Base-by-base conservation (phyloP, 1,140 invertebrate genomes). In the Chironomus striatipennis region DNA sequence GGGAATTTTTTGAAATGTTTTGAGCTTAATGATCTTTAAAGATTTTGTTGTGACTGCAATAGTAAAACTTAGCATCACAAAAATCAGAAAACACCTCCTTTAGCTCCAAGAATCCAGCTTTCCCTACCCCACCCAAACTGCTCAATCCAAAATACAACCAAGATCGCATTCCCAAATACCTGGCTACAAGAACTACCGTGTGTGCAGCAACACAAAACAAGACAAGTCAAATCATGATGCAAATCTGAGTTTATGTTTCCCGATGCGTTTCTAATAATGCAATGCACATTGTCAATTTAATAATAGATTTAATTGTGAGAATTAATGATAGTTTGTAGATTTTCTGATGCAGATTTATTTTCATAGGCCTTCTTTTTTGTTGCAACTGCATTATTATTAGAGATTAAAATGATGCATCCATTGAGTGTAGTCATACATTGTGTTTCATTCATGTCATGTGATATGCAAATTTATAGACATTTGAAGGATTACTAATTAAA, bases 241-340 rank as follows among this genome's bases (percentile, higher is more conserved):
- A 70, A 70, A 70, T 70, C 65, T 70, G 17, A 21, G 20, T 21
- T 70, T 70, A 70, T 70, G 65, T 70, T 70, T 70, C 17, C 65
- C 65, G 65, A 70, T 70, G 65, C 65, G 65, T 70, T 70, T 70
- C 65, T 70, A 70, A 70, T 70, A 70, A 70, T 70, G 65, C 65
- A 70, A 18, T 18, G 65, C 65, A 18, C 65, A 70, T 70, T 70
- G 65, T 70, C 65, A 70, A 70, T 70, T 70, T 70, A 70, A 70
- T 70, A 70, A 70, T 70, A 70, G 65, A 70, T 70, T 70, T 70
- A 70, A 70, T 70, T 70, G 65, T 70, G 65, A 70, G 65, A 70
- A 70, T 70, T 70, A 70, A 70, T 70, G 65, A 70, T 70, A 70
- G 47, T 57, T 57, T 57, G 12, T 57, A 57, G 47, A 57, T 57